A percentile compares a stretch with the other conserved stretches of the same genome.
Evolutionary conservation across 1,140 invertebrate species (phyloP).

Genomic region (Drosophila subobscura): DNA sequence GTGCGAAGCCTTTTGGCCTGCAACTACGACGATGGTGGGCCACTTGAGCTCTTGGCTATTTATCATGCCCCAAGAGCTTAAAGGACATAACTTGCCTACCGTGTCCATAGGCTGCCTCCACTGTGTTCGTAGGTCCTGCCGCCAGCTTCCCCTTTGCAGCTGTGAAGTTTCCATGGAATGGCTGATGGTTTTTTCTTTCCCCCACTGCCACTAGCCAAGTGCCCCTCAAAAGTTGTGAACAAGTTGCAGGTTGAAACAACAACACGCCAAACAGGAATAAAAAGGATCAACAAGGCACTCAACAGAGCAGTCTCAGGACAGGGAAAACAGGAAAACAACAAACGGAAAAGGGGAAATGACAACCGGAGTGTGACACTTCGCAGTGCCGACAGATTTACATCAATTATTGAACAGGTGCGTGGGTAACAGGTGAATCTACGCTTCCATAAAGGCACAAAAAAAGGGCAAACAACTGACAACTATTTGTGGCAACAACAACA

Average conservation of each 20-base stretch:
- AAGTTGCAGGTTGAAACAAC: constrained; percentile 58
- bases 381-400: constrained; percentile 69
- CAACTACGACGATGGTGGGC: constrained; percentile 22
- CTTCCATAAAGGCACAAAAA: not conserved
- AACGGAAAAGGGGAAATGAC: constrained; percentile 10
- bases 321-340: too few relatives aligned
- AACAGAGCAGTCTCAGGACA: constrained; percentile 22
- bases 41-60: constrained; percentile 67
- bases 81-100: constrained; percentile 40
- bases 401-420: constrained; percentile 67
- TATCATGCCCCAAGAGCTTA: constrained; percentile 66
- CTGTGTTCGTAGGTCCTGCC: not conserved
- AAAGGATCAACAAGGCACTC: constrained; percentile 71
- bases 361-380: constrained; percentile 64
- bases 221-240: constrained; percentile 64
- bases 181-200: constrained; percentile 22
- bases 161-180: constrained; percentile 52
- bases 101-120: constrained; percentile 31
- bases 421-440: constrained; percentile 53
- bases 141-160: constrained; percentile 12
- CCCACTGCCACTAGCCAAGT: constrained; percentile 13
- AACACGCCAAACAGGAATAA: constrained; percentile 26
- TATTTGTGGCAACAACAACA: not conserved
- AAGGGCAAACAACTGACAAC: constrained; percentile 16
- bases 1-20: constrained; percentile 56